phyloP scores from a whole-genome alignment of 2,797 vertebrate species.

The Xerus rutilus region DNA sequence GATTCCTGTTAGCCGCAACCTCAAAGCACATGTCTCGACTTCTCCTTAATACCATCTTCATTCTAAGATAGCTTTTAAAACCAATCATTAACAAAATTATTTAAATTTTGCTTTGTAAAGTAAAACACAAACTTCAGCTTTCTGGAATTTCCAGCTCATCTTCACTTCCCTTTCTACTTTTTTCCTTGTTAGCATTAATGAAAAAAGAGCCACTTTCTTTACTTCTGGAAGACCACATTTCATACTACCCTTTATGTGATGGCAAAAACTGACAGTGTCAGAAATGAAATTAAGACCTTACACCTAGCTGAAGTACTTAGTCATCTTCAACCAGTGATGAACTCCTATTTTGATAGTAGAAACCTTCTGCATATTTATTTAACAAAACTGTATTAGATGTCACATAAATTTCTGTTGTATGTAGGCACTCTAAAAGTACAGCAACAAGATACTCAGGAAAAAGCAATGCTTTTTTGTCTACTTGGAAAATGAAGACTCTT shows the following conservation, averaged over 20 bases:
- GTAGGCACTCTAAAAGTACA: not conserved
- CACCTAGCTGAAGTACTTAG: not conserved
- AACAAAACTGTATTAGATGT: not conserved
- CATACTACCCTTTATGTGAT: not conserved
- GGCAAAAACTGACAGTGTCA: not conserved
- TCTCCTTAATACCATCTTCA: conserved; percentile 2
- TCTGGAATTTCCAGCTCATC: too few species aligned
- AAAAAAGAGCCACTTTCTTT: not conserved
- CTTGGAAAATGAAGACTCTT: not conserved
- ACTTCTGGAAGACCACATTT: not conserved
- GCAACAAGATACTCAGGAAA: not conserved
- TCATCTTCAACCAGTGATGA: not conserved
- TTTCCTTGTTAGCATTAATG: not conserved
- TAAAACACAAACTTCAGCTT: conserved; percentile 27
- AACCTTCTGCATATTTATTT: not conserved
- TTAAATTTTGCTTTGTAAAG: conserved; percentile 21
- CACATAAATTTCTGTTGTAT: not conserved
- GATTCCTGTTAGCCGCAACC: not conserved
- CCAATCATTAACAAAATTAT: not conserved
- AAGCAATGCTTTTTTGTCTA: not conserved
- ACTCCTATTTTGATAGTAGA: not conserved
- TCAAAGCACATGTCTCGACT: not conserved
- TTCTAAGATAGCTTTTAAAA: not conserved
- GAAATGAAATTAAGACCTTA: not conserved
- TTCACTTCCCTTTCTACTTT: not conserved